Evolutionary conservation across 1,140 invertebrate genomes (phyloP).

Genomic region (Drosophila lini): DNA sequence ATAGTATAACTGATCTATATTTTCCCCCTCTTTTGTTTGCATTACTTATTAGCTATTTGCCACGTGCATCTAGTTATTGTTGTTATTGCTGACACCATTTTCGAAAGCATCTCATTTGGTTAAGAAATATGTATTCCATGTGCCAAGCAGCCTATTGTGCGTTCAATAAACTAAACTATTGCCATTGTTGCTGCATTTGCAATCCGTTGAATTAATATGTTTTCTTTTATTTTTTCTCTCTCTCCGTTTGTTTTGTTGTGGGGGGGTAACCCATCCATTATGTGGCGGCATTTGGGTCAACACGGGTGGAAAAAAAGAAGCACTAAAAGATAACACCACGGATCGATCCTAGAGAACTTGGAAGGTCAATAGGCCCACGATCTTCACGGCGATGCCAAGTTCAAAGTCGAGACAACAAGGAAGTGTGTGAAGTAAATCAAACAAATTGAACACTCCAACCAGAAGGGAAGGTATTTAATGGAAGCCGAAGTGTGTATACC

Average conservation of each 20-base stretch:
- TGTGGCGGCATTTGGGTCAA: conserved; percentile 55
- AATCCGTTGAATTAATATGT: conserved; percentile 41
- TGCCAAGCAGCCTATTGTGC: conserved; percentile 44
- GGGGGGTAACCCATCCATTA: conserved; percentile 1
- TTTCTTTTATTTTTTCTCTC: conserved; percentile 8
- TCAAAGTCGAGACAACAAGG: conserved; percentile 62
- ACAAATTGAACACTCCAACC: conserved; percentile 26
- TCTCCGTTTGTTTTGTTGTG: neutral
- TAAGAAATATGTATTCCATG: conserved; percentile 49
- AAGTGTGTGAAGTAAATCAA: conserved; percentile 46
- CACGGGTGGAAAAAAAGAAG: conserved; percentile 6
- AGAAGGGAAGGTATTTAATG: neutral
- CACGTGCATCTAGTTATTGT: conserved; percentile 38
- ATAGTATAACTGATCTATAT: neutral
- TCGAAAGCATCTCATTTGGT: conserved; percentile 27
- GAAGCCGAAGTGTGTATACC: neutral
- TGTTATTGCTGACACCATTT: conserved; percentile 59
- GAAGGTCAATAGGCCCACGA: conserved; percentile 51
- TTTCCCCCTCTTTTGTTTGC: neutral
- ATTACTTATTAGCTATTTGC: conserved; percentile 5
- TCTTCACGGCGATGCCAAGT: conserved; percentile 50
- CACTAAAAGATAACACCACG: conserved; percentile 12
- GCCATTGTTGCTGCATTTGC: conserved; percentile 41
- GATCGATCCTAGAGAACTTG: conserved; percentile 28
- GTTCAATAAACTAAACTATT: conserved; percentile 50